Evolutionary conservation across 1,140 invertebrate species (phyloP).

Genomic region (Vollenhovia emeryi): DNA sequence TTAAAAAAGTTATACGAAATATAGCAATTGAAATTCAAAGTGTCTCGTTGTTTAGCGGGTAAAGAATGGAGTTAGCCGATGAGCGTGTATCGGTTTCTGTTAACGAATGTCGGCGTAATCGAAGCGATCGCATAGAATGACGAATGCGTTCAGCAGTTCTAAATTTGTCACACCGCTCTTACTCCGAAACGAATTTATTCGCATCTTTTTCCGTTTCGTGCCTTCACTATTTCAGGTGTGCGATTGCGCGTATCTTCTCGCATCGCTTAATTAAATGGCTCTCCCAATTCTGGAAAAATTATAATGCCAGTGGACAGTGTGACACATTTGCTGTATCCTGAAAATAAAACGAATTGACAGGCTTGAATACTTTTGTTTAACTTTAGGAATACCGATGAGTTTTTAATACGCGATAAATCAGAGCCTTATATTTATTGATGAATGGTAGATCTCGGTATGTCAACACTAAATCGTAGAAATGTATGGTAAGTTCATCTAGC

Average conservation of each 20-base stretch:
- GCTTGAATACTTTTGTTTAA: background rate
- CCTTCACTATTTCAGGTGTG: conserved; percentile 17
- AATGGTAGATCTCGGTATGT: background rate
- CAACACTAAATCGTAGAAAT: background rate
- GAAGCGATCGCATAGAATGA: conserved; percentile 69
- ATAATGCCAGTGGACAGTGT: background rate
- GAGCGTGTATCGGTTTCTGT: conserved; percentile 62
- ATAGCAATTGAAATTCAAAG: conserved; percentile 47
- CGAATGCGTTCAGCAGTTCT: conserved; percentile 64
- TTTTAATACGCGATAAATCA: background rate
- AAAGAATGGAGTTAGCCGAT: conserved; percentile 54
- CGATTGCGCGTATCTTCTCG: conserved; percentile 49
- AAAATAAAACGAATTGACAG: conserved; percentile 1
- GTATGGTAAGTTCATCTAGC: conserved; percentile 8
- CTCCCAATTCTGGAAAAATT: conserved; percentile 26
- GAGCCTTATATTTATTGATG: background rate
- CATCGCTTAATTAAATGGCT: conserved; percentile 69
- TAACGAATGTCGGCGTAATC: conserved; percentile 68
- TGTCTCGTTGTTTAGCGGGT: background rate
- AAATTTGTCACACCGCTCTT: conserved; percentile 68
- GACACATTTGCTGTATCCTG: background rate
- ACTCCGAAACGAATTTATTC: conserved; percentile 49
- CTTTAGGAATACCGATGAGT: background rate
- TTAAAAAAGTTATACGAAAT: background rate
- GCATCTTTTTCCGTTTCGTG: conserved; percentile 61